Base-by-base conservation (phyloP, 2,888 invertebrate genomes). In the Euphydryas editha region DNA sequence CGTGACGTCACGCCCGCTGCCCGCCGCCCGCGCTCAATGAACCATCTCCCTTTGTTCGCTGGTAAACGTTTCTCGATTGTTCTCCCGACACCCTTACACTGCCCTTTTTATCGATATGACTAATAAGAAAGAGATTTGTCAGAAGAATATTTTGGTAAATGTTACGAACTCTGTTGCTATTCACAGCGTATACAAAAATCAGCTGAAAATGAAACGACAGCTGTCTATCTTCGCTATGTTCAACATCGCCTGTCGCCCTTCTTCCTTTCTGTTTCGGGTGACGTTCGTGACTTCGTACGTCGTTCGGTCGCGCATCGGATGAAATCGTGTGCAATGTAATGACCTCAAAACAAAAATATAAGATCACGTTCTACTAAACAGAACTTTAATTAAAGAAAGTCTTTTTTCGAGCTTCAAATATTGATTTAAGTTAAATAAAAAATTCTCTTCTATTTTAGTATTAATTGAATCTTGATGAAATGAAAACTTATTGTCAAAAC, bases 141-240 rank as follows among this genome's bases (percentile, higher is more conserved):
- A 58, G 51, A 36, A 56, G 47, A 30, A 30, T 36, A 47, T 67
- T 21, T 21, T 54, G 54, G 49, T 55, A 20, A 39, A 44, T 42
- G 73, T 72, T 49, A 24, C 21, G 49, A 49, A 13, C 65, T 76
- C 77, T 75, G 75, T 77, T 73, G 55, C 54, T 67, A 72, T 72
- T 75, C 78, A 81, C 51, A 83, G 85, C 88, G 90, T 93, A 92
- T 88, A 93, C 92, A 93, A 91, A 91, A 91, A 92, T 93, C 93
- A 92, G 93, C 92, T 93, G 93, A 90, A 93, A 87, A 87, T 84
- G 85, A 88, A 86, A 82, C 93, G 93, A 90, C 93, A 92, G 89
- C 91, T 94, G 85, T 93, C 90, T 88, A 87, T 84, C 83, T 85
- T 85, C 78, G 79, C 78, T 82, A 81, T 70, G 69, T 75, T 76